A percentile compares a stretch with the other conserved stretches of the same genome.
These are phyloP conservation scores for Arizona elegans DNA, from an alignment of 2,113 vertebrate species.

Conservation along the genomic window DNA sequence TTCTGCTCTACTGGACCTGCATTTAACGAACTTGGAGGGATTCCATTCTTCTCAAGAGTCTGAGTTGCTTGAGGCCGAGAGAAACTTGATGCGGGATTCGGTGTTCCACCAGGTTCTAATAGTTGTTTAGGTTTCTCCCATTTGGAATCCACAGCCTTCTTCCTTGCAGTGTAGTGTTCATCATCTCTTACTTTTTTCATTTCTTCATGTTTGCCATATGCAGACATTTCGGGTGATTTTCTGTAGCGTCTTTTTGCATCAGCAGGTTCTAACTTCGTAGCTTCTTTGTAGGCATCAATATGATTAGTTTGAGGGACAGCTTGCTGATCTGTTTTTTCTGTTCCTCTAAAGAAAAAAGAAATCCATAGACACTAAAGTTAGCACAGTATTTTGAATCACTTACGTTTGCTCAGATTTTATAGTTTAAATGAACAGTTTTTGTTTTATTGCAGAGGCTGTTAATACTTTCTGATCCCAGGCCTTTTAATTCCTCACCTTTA, in stretches of 20 bases:
- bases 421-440: not conserved
- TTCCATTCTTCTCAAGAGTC: slow-evolving; percentile 78
- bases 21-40: slow-evolving; percentile 64
- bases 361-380: not conserved
- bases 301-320: slow-evolving; percentile 85
- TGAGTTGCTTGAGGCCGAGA: slow-evolving; percentile 69
- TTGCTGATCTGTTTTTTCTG: slow-evolving; percentile 76
- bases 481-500: not conserved
- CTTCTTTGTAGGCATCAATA: slow-evolving; percentile 71
- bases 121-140: slow-evolving; percentile 70
- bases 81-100: slow-evolving; percentile 71
- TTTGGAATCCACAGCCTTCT: slow-evolving; percentile 76
- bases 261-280: slow-evolving; percentile 65
- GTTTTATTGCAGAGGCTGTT: too few relatives aligned
- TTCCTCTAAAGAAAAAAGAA: slow-evolving; percentile 74
- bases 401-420: not conserved
- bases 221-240: slow-evolving; percentile 64
- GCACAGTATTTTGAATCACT: not conserved
- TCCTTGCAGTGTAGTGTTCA: slow-evolving; percentile 66
- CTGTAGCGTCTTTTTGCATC: slow-evolving; percentile 68
- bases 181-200: slow-evolving; percentile 71
- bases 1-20: slow-evolving; percentile 80
- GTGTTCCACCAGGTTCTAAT: slow-evolving; percentile 75
- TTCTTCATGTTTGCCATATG: slow-evolving; percentile 63
- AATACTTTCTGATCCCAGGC: not conserved